phyloP scores from a whole-genome alignment of 2,113 vertebrate species.

The Bos indicus region DNA sequence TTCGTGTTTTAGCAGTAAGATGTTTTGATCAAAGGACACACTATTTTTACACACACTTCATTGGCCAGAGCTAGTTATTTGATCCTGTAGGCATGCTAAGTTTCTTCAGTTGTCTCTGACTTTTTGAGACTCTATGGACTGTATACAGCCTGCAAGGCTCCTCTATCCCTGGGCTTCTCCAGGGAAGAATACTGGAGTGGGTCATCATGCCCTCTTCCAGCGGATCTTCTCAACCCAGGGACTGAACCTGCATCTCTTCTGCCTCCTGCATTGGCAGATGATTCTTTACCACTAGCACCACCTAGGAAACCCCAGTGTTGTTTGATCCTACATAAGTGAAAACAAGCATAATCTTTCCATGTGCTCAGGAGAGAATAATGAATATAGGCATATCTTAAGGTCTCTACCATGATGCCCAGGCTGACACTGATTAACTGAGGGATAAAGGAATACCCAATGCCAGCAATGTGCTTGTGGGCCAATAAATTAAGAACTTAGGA shows the following conservation, averaged over 20 bases:
- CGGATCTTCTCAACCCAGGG: neutral
- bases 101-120: neutral
- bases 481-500: neutral
- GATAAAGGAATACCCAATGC: neutral
- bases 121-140: neutral
- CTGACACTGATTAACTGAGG: neutral
- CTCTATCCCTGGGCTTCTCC: neutral
- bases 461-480: neutral
- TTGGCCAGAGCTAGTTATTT: neutral
- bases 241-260: neutral
- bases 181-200: neutral
- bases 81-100: neutral
- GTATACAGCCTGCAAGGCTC: fast-evolving
- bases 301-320: neutral
- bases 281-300: neutral
- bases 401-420: neutral
- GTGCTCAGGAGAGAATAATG: neutral
- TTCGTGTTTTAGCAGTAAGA: neutral
- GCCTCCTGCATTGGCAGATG: neutral
- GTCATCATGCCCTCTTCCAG: neutral
- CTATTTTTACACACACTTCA: neutral
- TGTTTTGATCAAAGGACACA: neutral
- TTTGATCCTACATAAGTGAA: neutral
- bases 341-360: neutral
- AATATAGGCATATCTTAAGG: neutral